These are phyloP conservation scores for Trichomalopsis sarcophagae DNA, from an alignment of 1,140 invertebrate genomes.

Conservation along the genomic window DNA sequence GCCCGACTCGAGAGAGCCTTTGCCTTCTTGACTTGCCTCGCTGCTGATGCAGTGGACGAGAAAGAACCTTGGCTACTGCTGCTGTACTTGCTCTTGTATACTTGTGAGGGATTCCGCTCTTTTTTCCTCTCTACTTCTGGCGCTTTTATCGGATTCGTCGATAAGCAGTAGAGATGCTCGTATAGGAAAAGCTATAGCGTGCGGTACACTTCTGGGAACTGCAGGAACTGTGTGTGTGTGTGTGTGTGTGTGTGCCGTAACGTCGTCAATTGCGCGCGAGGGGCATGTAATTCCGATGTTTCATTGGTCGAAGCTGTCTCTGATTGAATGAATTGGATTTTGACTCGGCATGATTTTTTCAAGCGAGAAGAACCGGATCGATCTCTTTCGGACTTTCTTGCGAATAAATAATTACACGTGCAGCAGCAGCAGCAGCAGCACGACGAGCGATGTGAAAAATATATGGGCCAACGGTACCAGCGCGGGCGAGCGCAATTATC, in stretches of 20 bases:
- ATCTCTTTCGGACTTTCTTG: no score
- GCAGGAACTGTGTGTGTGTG: no score
- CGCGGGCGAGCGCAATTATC: not conserved
- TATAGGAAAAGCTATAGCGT: not conserved
- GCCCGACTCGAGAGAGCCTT: constrained; percentile 37
- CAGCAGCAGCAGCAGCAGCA: no score
- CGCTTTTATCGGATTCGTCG: not conserved
- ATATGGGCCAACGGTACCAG: not conserved
- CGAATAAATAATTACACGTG: no score
- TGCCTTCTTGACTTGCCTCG: not conserved
- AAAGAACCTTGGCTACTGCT: not conserved
- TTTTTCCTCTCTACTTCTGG: not conserved
- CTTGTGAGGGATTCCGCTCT: not conserved
- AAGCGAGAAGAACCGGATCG: no score
- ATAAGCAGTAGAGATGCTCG: not conserved
- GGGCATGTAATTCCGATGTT: no score
- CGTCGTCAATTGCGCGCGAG: no score
- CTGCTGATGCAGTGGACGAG: not conserved
- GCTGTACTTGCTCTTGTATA: not conserved
- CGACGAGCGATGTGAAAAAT: no score
- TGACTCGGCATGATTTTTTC: no score
- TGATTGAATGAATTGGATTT: no score
- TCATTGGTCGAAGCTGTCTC: no score
- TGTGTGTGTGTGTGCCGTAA: no score
- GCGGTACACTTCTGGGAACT: not conserved